Evolutionary conservation across 2,888 invertebrate genomes (phyloP), one percentile per base, ranked within the genome.

Genomic region (Gibbula magus): DNA sequence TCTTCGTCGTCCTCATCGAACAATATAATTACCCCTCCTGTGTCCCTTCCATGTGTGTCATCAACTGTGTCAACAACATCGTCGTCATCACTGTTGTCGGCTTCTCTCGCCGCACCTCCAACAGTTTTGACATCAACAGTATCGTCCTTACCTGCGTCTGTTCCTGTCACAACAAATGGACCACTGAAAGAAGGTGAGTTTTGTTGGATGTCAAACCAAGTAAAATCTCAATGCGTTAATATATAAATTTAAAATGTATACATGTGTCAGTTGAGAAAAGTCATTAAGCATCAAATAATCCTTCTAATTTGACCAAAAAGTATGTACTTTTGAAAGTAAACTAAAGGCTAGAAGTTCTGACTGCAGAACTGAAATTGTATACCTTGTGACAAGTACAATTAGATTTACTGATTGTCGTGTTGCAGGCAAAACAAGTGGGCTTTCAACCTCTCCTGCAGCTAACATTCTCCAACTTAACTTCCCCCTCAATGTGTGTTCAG

Each of bases 381-480:
- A 1, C n/a, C 54, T 32, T 76, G 29, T 51, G 13, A n/a, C 22
- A 1, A 13, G 53, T 16, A 8, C 20, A 25, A n/a, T 67, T 76
- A 45, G 4, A 54, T 66, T n/a, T 22, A 5, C 54, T 39, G 53
- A 0, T 13, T 61, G 70, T 61, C 74, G 56, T 74, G 25, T 85
- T 86, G 29, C 87, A 91, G 91, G 82, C 83, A 90, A 90, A 88
- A 82, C 86, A 79, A 85, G 87, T 82, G 90, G 90, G 78, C 88
- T 92, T 84, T 91, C 91, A 85, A 91, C 91, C 16, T 89, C 90
- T 54, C 91, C 91, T 67, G 91, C 91, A 77, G 91, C 90, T 77
- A 90, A 88, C 79, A 88, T 92, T 18, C 86, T 92, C 18, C 91
- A 91, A 85, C 87, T 92, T 61, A 92, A 92, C 85, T 91, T 89